Evolutionary conservation across 2,113 vertebrate genomes (phyloP).

Genomic region (Pachycephala philippinensis): DNA sequence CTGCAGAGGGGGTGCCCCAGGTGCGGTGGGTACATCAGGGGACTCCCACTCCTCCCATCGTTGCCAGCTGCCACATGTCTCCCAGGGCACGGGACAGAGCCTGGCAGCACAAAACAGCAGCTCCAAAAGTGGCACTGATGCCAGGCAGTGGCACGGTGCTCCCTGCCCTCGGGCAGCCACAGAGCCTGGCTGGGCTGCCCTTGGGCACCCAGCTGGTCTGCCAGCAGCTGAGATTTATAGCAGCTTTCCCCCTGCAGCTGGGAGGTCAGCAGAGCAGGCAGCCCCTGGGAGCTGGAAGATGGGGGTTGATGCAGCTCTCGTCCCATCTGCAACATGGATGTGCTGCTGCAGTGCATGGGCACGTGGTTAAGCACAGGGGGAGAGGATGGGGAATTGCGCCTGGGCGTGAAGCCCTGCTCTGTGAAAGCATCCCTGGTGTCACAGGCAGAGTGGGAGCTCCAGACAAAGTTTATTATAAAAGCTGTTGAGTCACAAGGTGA

Average conservation of each 20-base stretch:
- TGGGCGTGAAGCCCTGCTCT: neutral
- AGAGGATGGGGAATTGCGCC: neutral
- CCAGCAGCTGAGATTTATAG: neutral
- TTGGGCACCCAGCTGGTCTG: neutral
- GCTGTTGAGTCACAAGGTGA: neutral
- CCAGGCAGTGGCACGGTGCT: neutral
- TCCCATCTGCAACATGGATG: neutral
- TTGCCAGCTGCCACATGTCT: neutral
- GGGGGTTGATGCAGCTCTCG: fast-evolving
- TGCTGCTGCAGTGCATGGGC: neutral
- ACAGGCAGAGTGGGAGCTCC: neutral
- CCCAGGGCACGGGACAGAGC: neutral
- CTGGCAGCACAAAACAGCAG: neutral
- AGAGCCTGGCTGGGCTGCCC: neutral
- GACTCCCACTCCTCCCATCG: neutral
- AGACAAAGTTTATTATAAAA: neutral
- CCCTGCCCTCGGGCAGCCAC: fast-evolving
- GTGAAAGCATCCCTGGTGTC: neutral
- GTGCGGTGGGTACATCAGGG: neutral
- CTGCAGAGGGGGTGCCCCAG: neutral
- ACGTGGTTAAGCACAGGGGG: neutral
- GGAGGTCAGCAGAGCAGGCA: neutral
- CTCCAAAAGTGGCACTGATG: neutral
- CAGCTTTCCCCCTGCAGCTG: neutral
- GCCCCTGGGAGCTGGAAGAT: neutral